A percentile compares a stretch with the other conserved stretches of the same genome.
These are phyloP conservation scores for Anaspis maculata DNA, from an alignment of 2,888 invertebrate genomes.

Conservation along the genomic window DNA sequence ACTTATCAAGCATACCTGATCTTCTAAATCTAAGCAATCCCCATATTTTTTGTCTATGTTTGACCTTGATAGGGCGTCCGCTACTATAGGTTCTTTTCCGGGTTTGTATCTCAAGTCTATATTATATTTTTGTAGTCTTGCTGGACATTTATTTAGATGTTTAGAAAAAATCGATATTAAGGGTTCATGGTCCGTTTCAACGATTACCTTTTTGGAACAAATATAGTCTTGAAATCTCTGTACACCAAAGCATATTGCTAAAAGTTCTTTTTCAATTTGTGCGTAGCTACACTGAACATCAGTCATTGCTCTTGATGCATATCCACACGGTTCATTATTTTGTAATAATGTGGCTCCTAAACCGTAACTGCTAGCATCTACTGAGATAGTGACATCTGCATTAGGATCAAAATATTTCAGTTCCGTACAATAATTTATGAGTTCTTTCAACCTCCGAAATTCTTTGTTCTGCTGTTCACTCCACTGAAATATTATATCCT, in stretches of 20 bases:
- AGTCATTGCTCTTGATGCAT: slow-evolving; percentile 9
- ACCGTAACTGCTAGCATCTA: slow-evolving; percentile 7
- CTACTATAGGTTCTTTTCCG: slow-evolving; percentile 10
- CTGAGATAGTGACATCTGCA: slow-evolving; percentile 4
- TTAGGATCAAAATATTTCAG: slow-evolving; percentile 7
- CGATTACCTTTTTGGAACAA: slow-evolving; percentile 14
- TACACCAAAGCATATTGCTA: slow-evolving; percentile 23
- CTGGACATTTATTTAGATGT: slow-evolving; percentile 5
- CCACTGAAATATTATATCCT: slow-evolving; percentile 6
- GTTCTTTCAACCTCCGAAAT: slow-evolving; percentile 5
- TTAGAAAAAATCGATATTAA: slow-evolving; percentile 7
- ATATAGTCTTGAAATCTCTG: slow-evolving; percentile 17
- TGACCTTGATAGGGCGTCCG: slow-evolving; percentile 9
- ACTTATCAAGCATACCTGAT: slow-evolving; percentile 11
- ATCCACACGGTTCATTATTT: slow-evolving; percentile 3
- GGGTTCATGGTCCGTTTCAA: slow-evolving; percentile 13
- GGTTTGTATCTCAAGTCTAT: slow-evolving; percentile 8
- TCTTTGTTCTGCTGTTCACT: slow-evolving; percentile 1
- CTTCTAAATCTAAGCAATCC: slow-evolving; percentile 9
- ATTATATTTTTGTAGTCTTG: slow-evolving; percentile 9
- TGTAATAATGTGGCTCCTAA: slow-evolving; percentile 13
- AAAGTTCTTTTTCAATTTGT: slow-evolving; percentile 23
- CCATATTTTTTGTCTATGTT: slow-evolving; percentile 7
- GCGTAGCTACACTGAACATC: slow-evolving; percentile 19
- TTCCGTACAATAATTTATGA: neutral